These are phyloP conservation scores for Sebastes itinus DNA, from an alignment of 2,797 vertebrate species.

Conservation along the genomic window DNA sequence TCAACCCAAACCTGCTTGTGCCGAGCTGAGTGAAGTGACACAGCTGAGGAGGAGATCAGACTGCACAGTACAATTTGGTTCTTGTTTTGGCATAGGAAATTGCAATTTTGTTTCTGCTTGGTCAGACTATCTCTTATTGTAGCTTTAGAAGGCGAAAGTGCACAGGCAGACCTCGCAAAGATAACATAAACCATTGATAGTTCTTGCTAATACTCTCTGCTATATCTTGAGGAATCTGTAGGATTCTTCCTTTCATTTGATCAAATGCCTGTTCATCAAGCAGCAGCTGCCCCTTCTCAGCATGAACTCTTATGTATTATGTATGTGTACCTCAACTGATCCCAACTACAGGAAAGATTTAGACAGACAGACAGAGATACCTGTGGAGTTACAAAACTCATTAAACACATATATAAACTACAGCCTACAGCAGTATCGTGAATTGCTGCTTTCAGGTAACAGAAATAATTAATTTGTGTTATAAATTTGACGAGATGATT, in stretches of 20 bases:
- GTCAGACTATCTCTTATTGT: background rate
- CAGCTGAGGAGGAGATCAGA: constrained; percentile 7
- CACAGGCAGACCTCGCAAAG: background rate
- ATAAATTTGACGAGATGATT: background rate
- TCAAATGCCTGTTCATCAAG: background rate
- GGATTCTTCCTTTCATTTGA: background rate
- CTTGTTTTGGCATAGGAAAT: background rate
- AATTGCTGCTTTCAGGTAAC: background rate
- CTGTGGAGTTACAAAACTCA: no score
- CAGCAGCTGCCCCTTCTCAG: background rate
- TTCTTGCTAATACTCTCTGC: background rate
- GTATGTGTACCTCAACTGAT: background rate
- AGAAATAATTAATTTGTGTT: background rate
- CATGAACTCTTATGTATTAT: background rate
- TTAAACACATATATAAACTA: no score
- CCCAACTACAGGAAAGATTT: background rate
- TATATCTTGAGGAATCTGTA: background rate
- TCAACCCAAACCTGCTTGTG: constrained; percentile 3
- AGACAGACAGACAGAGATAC: no score
- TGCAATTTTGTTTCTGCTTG: background rate
- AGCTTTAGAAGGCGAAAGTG: background rate
- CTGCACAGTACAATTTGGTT: background rate
- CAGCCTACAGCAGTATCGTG: background rate
- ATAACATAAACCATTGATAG: background rate
- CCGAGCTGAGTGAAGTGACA: background rate